These are phyloP conservation scores for Chloroclystis v-ata DNA, from an alignment of 2,888 invertebrate species.

Conservation along the genomic window DNA sequence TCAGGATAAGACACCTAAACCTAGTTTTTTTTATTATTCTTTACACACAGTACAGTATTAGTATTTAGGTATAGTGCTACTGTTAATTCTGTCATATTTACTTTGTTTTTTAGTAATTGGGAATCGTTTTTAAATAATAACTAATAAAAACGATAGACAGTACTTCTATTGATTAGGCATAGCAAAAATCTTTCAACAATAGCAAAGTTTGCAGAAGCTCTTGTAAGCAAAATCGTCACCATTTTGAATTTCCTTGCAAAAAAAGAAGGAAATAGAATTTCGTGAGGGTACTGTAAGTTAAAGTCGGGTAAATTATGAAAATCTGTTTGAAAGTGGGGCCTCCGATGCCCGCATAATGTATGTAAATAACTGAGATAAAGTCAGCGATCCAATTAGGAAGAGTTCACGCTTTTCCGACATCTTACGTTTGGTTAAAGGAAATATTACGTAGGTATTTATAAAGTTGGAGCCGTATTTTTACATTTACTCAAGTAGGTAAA, in stretches of 20 bases:
- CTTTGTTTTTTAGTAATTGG: too few species aligned
- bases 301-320: slow-evolving; percentile 13
- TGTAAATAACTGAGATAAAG: slow-evolving; percentile 46
- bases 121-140: too few species aligned
- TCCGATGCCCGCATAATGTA: slow-evolving; percentile 30
- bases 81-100: too few species aligned
- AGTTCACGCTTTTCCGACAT: slow-evolving; percentile 37
- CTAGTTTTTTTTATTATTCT: too few species aligned
- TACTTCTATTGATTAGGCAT: too few species aligned
- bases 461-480: not conserved
- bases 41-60: too few species aligned
- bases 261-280: not conserved
- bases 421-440: not conserved
- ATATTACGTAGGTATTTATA: not conserved
- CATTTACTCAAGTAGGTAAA: not conserved
- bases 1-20: too few species aligned
- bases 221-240: not conserved
- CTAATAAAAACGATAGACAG: too few species aligned
- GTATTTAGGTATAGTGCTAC: too few species aligned
- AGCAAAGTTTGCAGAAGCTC: too few species aligned
- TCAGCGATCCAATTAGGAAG: slow-evolving; percentile 48
- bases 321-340: slow-evolving; percentile 15
- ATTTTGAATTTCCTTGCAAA: not conserved
- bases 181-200: too few species aligned
- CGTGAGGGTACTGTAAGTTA: slow-evolving; percentile 3